phyloP scores from a whole-genome alignment of 1,140 invertebrate genomes.

The Vollenhovia emeryi region DNA sequence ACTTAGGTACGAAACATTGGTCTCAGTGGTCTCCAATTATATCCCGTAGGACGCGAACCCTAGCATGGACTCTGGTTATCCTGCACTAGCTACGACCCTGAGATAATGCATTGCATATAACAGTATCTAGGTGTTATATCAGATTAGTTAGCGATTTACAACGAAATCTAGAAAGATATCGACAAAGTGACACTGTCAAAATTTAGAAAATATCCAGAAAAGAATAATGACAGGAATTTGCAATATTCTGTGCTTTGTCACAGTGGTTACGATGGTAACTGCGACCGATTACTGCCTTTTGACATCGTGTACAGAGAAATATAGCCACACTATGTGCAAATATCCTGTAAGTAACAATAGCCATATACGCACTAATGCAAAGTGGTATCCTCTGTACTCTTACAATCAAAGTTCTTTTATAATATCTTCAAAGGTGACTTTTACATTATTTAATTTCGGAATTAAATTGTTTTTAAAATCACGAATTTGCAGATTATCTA shows the following conservation, averaged over 20 bases:
- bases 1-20: too few relatives aligned
- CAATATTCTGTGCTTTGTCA: not conserved
- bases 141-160: not conserved
- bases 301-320: not conserved
- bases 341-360: slow-evolving; percentile 27
- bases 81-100: too few relatives aligned
- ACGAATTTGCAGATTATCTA: too few relatives aligned
- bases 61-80: too few relatives aligned
- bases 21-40: too few relatives aligned
- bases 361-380: too few relatives aligned
- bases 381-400: not conserved
- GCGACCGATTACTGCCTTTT: not conserved
- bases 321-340: slow-evolving; percentile 16
- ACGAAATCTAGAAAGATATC: not conserved
- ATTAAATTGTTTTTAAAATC: too few relatives aligned
- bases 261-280: not conserved
- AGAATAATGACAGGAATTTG: not conserved
- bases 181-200: not conserved
- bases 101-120: slow-evolving; percentile 32
- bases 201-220: not conserved
- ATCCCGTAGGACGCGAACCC: too few relatives aligned
- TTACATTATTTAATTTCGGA: too few relatives aligned
- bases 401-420: too few relatives aligned
- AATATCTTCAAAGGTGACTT: too few relatives aligned
- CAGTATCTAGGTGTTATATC: not conserved